Evolutionary conservation across 37 sponge, comb jelly and placozoan species (phyloP), one percentile per base, ranked within the genome.

Genomic region (Theonella swinhoei): DNA sequence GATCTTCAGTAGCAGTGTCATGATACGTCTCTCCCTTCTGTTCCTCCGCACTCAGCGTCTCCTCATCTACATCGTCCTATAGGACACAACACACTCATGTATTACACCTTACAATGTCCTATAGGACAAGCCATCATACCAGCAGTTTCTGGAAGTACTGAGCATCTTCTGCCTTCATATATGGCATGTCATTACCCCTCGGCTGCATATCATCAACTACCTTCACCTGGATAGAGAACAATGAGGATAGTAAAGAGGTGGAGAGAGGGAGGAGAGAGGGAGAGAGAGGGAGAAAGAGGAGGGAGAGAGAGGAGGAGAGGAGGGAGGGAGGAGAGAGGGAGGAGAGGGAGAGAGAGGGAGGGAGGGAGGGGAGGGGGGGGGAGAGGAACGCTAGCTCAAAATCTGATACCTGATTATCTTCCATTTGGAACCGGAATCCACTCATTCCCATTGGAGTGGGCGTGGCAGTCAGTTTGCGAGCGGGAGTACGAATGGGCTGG

Each of bases 401-500:
- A 17, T 47, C 14, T 47, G 7, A 32, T 38, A 88, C 85, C 77
- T 91, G 73, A 76, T 89, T 80, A 20, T 88, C 89, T 30, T 88
- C 87, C 82, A 96, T 87, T 77, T 96, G 95, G 71, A 98, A 92
- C 20, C 79, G 80, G 85, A 98, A 95, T 0, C 95, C 95, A 35
- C 92, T 89, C 90, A 93, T 89, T 0, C 95, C 96, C 90, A 95
- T 88, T 34, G 99, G 99, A 37, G 99, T 98, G 82, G 99, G 99
- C 23, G 99, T 98, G 78, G 97, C 94, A 32, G 81, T 87, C 66
- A 98, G 89, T 75, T 93, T 91, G 4, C 98, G 83, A 1, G 96
- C 89, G 26, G 98, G 98, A 5, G 98, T 98, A 34, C 94, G 65
- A 72, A 98, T 91, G 0, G 96, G 96, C 66, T 93, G 90, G 63